Percentiles rank a stretch among this genome's conserved stretches.
These are phyloP conservation scores for Tetramorium alpestre DNA, from an alignment of 1,140 invertebrate genomes.

Conservation along the genomic window DNA sequence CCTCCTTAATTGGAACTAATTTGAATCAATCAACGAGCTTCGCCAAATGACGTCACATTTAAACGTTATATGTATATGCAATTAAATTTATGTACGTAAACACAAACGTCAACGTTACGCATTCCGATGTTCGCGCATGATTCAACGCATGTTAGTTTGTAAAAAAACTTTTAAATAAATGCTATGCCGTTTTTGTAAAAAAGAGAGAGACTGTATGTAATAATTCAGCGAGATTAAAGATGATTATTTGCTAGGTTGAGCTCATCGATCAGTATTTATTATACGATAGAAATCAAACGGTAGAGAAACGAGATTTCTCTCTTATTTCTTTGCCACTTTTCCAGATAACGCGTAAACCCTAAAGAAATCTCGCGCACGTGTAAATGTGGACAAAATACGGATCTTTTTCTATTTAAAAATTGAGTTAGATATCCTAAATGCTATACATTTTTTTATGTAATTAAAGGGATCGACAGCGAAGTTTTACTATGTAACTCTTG, in stretches of 20 bases:
- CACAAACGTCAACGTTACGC: background rate
- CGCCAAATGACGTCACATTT: background rate
- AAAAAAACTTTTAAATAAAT: background rate
- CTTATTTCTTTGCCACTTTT: background rate
- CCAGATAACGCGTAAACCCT: background rate
- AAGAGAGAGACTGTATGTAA: background rate
- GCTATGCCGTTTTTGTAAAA: background rate
- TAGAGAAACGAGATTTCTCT: background rate
- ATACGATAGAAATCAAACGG: background rate
- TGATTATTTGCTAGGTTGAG: background rate
- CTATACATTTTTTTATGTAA: background rate
- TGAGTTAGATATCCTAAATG: background rate
- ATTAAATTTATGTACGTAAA: constrained; percentile 23
- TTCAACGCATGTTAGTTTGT: background rate
- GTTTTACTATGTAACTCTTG: background rate
- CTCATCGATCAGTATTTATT: background rate
- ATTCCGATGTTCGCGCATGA: background rate
- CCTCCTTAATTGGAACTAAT: background rate
- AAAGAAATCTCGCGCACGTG: background rate
- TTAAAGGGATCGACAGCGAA: background rate
- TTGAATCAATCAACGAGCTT: background rate
- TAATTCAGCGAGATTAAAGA: constrained; percentile 4
- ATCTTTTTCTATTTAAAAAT: background rate
- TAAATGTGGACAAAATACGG: background rate
- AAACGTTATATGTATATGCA: background rate